phyloP scores from a whole-genome alignment of 2,888 invertebrate species.

The Leptura quadrifasciata region DNA sequence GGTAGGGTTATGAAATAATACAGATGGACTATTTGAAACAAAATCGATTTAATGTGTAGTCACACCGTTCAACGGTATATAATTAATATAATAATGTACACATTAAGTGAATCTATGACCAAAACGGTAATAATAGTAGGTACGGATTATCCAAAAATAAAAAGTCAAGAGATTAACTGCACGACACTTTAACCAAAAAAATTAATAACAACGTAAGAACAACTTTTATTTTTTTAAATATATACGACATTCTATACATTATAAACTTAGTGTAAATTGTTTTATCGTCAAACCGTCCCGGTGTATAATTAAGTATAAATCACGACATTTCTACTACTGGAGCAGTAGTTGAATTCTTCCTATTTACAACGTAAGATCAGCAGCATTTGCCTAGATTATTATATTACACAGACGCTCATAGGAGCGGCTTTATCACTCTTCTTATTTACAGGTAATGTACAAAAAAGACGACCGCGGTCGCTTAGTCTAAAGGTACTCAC shows the following conservation, averaged over 20 bases:
- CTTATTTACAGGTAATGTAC: conserved; percentile 70
- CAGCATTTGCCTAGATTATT: conserved; percentile 64
- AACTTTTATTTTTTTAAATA: conserved; percentile 67
- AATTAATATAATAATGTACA: conserved; percentile 73
- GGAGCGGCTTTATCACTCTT: conserved; percentile 68
- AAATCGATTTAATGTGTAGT: conserved; percentile 66
- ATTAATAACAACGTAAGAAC: conserved; percentile 68
- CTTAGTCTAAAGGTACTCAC: conserved; percentile 63
- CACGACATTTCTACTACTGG: conserved; percentile 62
- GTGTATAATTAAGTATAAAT: conserved; percentile 69
- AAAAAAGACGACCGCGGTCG: conserved; percentile 43
- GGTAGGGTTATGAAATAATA: conserved; percentile 35
- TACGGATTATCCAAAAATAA: conserved; percentile 67
- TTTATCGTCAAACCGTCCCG: conserved; percentile 70
- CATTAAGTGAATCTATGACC: conserved; percentile 61
- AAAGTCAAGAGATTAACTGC: conserved; percentile 66
- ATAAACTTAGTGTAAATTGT: conserved; percentile 71
- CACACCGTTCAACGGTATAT: conserved; percentile 74
- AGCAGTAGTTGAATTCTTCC: conserved; percentile 60
- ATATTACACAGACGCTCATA: conserved; percentile 69
- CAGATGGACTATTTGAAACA: conserved; percentile 47
- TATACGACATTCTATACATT: conserved; percentile 71
- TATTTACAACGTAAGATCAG: conserved; percentile 66
- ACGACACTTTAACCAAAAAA: conserved; percentile 69
- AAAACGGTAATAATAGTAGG: conserved; percentile 58